These are phyloP conservation scores for Apodemus agrarius DNA, from an alignment of 2,797 vertebrate species.

Conservation along the genomic window DNA sequence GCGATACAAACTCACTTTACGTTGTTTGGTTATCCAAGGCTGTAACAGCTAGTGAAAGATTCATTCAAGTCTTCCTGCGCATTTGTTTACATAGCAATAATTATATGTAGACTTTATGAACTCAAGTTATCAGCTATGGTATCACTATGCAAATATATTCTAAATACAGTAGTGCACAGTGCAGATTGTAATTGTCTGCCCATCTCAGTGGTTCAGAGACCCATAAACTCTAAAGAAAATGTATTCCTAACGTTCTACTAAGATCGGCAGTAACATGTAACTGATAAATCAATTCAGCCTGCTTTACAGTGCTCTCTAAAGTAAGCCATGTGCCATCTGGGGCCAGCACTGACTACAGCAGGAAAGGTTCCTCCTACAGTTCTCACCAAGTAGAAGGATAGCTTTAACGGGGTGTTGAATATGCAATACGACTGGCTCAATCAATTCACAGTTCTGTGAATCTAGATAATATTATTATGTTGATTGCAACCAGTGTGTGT, in stretches of 20 bases:
- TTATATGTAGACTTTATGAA: background rate
- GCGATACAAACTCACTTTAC: background rate
- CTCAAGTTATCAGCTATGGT: constrained; percentile 2
- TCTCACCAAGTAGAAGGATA: background rate
- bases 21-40: background rate
- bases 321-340: constrained; percentile 3
- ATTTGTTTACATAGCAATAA: constrained; percentile 40
- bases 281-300: constrained; percentile 17
- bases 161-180: background rate
- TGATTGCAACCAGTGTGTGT: background rate
- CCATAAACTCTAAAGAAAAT: constrained; percentile 24
- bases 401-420: background rate
- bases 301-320: constrained; percentile 15
- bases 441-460: background rate
- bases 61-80: background rate
- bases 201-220: constrained; percentile 7
- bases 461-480: constrained; percentile 46
- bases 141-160: background rate
- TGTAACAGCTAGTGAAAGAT: background rate
- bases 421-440: background rate
- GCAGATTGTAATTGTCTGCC: background rate
- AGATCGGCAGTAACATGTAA: background rate
- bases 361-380: background rate
- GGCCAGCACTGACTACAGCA: background rate
- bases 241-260: background rate